Conservation (phyloP, 2,113 vertebrate genomes). For the Petaurus breviceps region DNA sequence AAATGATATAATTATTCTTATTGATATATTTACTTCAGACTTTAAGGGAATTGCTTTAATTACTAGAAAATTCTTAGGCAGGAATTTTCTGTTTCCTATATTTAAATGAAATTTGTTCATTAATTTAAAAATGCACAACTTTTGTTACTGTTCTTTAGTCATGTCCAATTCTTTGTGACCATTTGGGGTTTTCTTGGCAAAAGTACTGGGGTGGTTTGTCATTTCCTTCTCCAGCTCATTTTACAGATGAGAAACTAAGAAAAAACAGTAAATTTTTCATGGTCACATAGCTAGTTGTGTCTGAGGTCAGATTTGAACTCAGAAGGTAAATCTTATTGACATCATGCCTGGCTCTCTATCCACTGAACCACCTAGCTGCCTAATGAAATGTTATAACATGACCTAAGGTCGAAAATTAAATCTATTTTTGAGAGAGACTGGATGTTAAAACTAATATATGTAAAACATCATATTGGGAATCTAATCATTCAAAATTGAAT, state of each 20-base stretch:
- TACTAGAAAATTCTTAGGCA: neutral
- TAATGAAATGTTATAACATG: neutral
- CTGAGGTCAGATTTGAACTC: neutral
- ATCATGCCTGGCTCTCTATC: neutral
- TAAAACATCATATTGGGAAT: neutral
- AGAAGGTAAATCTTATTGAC: neutral
- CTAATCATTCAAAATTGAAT: neutral
- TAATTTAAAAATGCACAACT: neutral
- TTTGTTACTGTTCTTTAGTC: neutral
- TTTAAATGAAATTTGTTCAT: neutral
- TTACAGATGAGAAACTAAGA: neutral
- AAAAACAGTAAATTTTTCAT: neutral
- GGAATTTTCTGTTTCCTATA: neutral
- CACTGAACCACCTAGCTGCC: neutral
- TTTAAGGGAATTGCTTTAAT: neutral
- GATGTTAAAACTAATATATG: neutral
- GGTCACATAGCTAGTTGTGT: neutral
- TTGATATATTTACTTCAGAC: neutral
- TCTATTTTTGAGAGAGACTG: neutral
- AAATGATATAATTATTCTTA: neutral
- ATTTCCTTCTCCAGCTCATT: neutral
- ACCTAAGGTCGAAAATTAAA: neutral
- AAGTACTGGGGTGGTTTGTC: neutral
- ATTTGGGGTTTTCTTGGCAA: neutral
- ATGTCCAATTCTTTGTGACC: neutral